Evolutionary conservation across 2,888 invertebrate genomes (phyloP), one percentile per base, ranked within the genome.

Genomic region (Lasius fuliginosus): DNA sequence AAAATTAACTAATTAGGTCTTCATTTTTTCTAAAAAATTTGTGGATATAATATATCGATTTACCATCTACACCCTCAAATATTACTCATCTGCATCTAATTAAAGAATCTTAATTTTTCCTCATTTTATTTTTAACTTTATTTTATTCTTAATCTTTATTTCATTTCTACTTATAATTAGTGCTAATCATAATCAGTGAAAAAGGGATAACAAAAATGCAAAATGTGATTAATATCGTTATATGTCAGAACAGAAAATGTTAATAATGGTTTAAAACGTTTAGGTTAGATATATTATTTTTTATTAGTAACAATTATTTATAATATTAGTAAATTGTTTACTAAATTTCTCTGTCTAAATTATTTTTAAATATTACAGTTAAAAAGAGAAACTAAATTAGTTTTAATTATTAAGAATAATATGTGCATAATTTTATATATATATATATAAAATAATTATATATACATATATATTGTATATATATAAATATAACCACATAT

Each of bases 111-210:
- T 46, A 64, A 69, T n/a, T 79, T 60, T 62, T 33, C 2, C 27
- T 60, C 30, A 68, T 53, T 53, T 53, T 53, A 65, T 53, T 64
- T 64, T 77, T 4, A 62, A 15, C 27, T 68, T 73, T 11, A 60
- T 67, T 56, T 12, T 46, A 62, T 58, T 49, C 27, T 60, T 23
- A 27, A 74, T 42, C 68, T 75, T 40, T 49, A 67, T 68, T 82
- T 53, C 82, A 65, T 82, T 73, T 76, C 56, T 56, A 86, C 60
- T 42, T 58, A 64, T 73, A 56, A 68, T 76, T 27, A 42, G 65
- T 18, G 58, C 12, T 71, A 58, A 75, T 71, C 11, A 65, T 79
- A 87, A 79, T 46, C 58, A 71, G 23, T 65, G 23, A 65, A 74
- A 46, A 73, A 30, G 9, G 9, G 4, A 56, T 64, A 75, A 64